Percentiles rank a stretch among this genome's conserved stretches.
Conservation (phyloP, 2,113 vertebrate species). For the cat (Felis catus) region DNA sequence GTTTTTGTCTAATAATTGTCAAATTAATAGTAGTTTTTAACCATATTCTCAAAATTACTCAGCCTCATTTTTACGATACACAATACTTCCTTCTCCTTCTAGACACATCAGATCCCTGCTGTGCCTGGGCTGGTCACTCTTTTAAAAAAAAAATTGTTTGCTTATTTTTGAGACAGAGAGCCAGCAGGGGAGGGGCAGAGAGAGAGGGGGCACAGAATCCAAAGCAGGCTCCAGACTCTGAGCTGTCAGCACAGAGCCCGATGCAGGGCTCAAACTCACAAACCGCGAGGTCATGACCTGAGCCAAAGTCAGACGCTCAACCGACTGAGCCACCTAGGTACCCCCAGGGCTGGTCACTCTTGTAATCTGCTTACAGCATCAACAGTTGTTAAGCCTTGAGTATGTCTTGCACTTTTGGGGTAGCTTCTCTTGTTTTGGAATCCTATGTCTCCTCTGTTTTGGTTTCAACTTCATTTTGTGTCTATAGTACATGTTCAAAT, state of each 20-base stretch:
- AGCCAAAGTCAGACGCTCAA: too few relatives aligned
- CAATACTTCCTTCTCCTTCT: neutral
- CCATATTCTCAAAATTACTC: neutral
- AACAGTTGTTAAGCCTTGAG: neutral
- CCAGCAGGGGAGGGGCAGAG: too few relatives aligned
- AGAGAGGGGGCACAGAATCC: too few relatives aligned
- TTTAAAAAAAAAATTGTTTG: too few relatives aligned
- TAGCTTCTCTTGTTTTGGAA: slow-evolving; percentile 15
- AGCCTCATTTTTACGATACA: neutral
- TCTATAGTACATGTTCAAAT: neutral
- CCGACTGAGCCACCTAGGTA: too few relatives aligned
- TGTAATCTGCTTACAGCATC: neutral
- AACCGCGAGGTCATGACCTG: too few relatives aligned
- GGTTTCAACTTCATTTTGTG: neutral
- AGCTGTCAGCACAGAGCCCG: too few relatives aligned
- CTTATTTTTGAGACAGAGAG: too few relatives aligned
- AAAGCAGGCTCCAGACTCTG: too few relatives aligned
- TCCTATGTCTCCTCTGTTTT: neutral
- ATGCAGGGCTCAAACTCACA: too few relatives aligned
- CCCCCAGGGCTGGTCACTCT: neutral
- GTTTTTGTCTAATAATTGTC: neutral
- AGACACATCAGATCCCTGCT: neutral
- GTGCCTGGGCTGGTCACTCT: neutral
- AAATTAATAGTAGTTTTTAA: neutral
- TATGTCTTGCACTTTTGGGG: neutral